Conservation (phyloP, 2,797 vertebrate genomes). For the Smutsia gigantea region DNA sequence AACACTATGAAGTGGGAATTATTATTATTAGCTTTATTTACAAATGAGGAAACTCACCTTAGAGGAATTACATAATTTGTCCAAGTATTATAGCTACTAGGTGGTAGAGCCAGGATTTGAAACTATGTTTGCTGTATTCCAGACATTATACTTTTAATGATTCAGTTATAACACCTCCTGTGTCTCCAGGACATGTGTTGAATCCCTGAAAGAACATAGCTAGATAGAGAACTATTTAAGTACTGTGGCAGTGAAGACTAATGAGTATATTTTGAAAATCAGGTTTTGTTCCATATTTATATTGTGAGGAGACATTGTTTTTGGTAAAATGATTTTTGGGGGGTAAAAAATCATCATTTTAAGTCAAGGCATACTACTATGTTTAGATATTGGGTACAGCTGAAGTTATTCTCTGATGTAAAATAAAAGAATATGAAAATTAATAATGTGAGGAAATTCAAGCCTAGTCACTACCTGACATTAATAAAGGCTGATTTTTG, state of each 20-base stretch:
- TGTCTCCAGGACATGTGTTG: background rate
- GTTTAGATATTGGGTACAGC: background rate
- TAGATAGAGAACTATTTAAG: background rate
- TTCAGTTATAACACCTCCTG: background rate
- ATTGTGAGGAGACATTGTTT: background rate
- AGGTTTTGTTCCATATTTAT: conserved; percentile 15
- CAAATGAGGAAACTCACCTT: background rate
- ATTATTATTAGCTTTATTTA: background rate
- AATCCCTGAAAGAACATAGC: background rate
- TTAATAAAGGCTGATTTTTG: conserved; percentile 21
- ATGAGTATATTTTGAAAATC: conserved; percentile 20
- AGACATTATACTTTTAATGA: background rate
- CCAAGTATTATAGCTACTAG: background rate
- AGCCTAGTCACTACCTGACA: background rate
- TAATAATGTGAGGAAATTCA: conserved; percentile 30
- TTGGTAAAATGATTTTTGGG: background rate
- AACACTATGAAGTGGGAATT: background rate
- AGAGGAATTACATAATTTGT: background rate
- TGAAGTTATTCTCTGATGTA: background rate
- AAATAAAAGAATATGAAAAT: conserved; percentile 54
- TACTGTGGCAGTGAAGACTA: background rate
- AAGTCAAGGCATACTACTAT: background rate
- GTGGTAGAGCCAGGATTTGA: background rate
- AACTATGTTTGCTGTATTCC: background rate
- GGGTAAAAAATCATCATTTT: background rate